Conservation (phyloP, 2,888 invertebrate species). For the Taenaris catops region DNA sequence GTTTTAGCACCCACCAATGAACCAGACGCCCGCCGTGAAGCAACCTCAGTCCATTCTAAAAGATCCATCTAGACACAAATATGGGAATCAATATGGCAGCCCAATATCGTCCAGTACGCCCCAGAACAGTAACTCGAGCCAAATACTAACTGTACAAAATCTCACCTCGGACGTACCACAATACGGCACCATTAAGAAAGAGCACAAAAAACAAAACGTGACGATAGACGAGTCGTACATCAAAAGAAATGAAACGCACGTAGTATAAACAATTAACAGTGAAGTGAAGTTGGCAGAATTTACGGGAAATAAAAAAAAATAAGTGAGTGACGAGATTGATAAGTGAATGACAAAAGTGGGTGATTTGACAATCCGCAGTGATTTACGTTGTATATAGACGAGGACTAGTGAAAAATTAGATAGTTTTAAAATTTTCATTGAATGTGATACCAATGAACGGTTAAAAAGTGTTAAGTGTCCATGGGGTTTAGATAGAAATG, state of each 20-base stretch:
- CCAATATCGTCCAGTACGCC: conserved; percentile 65
- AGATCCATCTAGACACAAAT: conserved; percentile 81
- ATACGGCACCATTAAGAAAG: conserved; percentile 75
- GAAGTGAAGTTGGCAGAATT: conserved; percentile 15
- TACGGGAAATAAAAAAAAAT: not conserved
- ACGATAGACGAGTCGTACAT: conserved; percentile 70
- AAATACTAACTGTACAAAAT: conserved; percentile 81
- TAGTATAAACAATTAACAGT: conserved; percentile 41
- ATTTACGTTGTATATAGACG: conserved; percentile 47
- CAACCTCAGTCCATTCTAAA: conserved; percentile 83
- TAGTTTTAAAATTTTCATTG: conserved; percentile 60
- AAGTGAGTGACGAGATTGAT: conserved; percentile 7
- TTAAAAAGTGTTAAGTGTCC: conserved; percentile 37
- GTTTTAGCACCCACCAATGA: conserved; percentile 56
- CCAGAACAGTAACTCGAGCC: conserved; percentile 58
- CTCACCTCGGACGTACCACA: conserved; percentile 70
- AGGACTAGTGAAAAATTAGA: conserved; percentile 59
- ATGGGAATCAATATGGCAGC: conserved; percentile 73
- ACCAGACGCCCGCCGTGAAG: conserved; percentile 63
- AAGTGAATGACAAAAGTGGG: conserved; percentile 1
- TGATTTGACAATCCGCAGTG: conserved; percentile 11
- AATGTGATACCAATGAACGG: conserved; percentile 62
- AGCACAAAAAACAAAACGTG: conserved; percentile 72
- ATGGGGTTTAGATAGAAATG: conserved; percentile 40
- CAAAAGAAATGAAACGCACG: conserved; percentile 67